phyloP scores from a whole-genome alignment of 2,113 vertebrate species.

The Myrmophylax atrothorax region DNA sequence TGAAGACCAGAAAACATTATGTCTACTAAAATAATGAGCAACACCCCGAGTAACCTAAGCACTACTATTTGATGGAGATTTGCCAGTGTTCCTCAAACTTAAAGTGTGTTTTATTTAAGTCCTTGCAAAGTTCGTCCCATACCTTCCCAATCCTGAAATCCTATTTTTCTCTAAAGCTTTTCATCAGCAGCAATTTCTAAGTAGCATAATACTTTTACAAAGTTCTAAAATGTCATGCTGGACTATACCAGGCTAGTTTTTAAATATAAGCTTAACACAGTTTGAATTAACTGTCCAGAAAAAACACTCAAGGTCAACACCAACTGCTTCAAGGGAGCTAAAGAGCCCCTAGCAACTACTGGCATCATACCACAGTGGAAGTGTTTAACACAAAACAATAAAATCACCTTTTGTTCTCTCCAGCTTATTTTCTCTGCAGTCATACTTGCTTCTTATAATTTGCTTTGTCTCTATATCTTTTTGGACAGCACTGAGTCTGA shows the following conservation, averaged over 20 bases:
- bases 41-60: neutral
- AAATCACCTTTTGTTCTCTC: slow-evolving; percentile 95
- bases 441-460: slow-evolving; percentile 82
- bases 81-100: neutral
- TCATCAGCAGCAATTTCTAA: neutral
- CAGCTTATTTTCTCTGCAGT: slow-evolving; percentile 95
- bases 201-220: neutral
- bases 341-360: neutral
- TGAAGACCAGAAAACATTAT: neutral
- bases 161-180: neutral
- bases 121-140: neutral
- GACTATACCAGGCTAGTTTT: neutral
- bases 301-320: neutral
- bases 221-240: neutral
- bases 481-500: slow-evolving; percentile 85
- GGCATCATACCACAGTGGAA: neutral
- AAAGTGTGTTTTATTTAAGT: neutral
- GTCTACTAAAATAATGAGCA: neutral
- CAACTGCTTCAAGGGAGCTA: neutral
- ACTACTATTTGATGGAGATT: neutral
- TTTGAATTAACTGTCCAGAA: neutral
- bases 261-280: neutral
- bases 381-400: neutral
- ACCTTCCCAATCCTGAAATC: neutral
- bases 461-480: slow-evolving; percentile 84